A percentile compares a stretch with the other conserved stretches of the same genome.
phyloP scores from a whole-genome alignment of 2,113 vertebrate genomes.

The Notiomystis cincta region DNA sequence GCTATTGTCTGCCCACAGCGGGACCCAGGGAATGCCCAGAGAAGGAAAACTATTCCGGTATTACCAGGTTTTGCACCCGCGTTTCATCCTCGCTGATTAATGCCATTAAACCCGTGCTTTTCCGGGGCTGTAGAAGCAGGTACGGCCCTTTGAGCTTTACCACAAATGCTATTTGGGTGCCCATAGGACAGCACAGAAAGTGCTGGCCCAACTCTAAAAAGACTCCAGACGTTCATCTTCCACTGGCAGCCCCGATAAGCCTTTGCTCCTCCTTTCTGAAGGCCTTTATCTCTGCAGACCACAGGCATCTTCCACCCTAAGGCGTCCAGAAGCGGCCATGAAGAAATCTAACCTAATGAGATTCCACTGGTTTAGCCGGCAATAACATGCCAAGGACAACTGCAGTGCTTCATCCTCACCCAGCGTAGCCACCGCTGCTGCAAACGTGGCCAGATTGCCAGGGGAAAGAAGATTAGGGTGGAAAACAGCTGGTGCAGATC shows the following conservation, averaged over 20 bases:
- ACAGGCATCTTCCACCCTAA: background rate
- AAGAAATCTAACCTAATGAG: background rate
- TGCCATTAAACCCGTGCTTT: background rate
- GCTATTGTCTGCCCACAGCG: fast-evolving
- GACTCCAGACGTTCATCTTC: background rate
- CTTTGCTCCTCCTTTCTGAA: background rate
- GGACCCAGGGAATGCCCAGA: background rate
- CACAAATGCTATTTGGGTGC: background rate
- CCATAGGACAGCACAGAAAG: background rate
- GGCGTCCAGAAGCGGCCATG: background rate
- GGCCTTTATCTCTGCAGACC: slow-evolving; percentile 24
- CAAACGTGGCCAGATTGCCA: background rate
- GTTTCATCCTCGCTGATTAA: background rate
- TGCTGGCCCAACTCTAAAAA: background rate
- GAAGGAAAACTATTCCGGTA: background rate
- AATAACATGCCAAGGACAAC: background rate
- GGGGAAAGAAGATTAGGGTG: background rate
- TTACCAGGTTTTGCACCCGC: background rate
- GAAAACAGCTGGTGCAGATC: background rate
- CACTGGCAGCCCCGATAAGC: background rate
- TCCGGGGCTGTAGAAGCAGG: background rate
- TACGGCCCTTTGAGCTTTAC: background rate
- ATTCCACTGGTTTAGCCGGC: background rate
- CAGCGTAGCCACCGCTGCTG: background rate
- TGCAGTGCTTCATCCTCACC: background rate